Evolutionary conservation across 2,888 invertebrate genomes (phyloP).

Genomic region (Amiota mariae): DNA sequence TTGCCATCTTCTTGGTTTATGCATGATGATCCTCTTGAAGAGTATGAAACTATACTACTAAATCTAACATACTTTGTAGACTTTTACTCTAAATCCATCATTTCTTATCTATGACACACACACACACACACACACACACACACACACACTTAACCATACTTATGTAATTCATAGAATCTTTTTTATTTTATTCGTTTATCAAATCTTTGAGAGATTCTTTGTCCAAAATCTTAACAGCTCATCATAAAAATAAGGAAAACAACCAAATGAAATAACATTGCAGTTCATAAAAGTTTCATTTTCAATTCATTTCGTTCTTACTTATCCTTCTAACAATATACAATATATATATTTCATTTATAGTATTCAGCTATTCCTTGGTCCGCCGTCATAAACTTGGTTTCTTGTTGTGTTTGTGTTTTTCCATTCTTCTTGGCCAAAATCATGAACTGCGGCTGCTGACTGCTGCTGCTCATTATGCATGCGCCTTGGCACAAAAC

Average conservation of each 20-base stretch:
- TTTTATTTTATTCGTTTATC: neutral
- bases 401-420: constrained; percentile 7
- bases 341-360: too few relatives aligned
- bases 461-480: constrained; percentile 20
- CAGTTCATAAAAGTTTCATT: constrained; percentile 30
- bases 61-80: neutral
- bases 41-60: too few relatives aligned
- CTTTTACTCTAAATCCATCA: neutral
- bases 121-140: neutral
- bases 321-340: neutral
- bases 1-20: constrained; percentile 17
- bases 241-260: constrained; percentile 17
- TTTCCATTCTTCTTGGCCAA: neutral
- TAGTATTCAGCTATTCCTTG: too few relatives aligned
- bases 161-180: neutral
- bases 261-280: neutral
- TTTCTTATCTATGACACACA: neutral
- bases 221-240: constrained; percentile 13
- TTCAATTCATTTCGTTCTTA: constrained; percentile 19
- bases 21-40: constrained; percentile 12
- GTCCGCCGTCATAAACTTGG: neutral
- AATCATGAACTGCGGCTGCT: constrained; percentile 27
- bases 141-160: neutral
- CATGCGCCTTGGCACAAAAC: constrained; percentile 20
- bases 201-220: neutral